Evolutionary conservation across 2,797 vertebrate genomes (phyloP).

Genomic region (Hoplostethus atlanticus): DNA sequence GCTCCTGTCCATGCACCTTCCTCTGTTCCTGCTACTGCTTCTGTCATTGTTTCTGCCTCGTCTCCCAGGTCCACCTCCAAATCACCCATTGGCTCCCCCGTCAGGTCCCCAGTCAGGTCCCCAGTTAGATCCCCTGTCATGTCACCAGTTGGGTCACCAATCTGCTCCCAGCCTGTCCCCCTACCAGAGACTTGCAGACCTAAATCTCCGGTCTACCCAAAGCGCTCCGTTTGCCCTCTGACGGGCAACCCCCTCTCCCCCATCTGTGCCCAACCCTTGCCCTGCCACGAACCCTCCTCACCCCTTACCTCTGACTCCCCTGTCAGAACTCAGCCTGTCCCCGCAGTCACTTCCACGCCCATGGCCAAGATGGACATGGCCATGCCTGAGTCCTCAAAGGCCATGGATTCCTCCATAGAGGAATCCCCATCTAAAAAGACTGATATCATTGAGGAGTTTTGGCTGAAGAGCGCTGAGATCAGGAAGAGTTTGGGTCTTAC

Average conservation of each 20-base stretch:
- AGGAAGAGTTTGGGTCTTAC: conserved; percentile 93
- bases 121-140: conserved; percentile 55
- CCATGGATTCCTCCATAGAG: conserved; percentile 78
- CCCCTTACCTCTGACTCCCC: conserved; percentile 87
- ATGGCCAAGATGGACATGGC: conserved; percentile 77
- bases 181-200: conserved; percentile 84
- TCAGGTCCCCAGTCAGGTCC: conserved; percentile 81
- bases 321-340: conserved; percentile 90
- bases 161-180: conserved; percentile 88
- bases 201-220: conserved; percentile 78
- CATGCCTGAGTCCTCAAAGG: conserved; percentile 64
- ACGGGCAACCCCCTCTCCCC: conserved; percentile 86
- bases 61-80: conserved; percentile 22
- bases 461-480: conserved; percentile 97
- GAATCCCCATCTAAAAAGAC: conserved; percentile 87
- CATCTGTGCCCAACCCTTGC: conserved; percentile 93
- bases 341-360: conserved; percentile 91
- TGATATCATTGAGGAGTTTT: conserved; percentile 96
- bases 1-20: conserved; percentile 17
- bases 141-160: conserved; percentile 75
- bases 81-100: conserved; percentile 70
- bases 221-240: conserved; percentile 78
- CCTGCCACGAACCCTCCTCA: conserved; percentile 88
- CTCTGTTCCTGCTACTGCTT: conserved; percentile 3
- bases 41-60: conserved; percentile 11